phyloP scores from a whole-genome alignment of 2,888 invertebrate species.

The Steromphala cineraria region DNA sequence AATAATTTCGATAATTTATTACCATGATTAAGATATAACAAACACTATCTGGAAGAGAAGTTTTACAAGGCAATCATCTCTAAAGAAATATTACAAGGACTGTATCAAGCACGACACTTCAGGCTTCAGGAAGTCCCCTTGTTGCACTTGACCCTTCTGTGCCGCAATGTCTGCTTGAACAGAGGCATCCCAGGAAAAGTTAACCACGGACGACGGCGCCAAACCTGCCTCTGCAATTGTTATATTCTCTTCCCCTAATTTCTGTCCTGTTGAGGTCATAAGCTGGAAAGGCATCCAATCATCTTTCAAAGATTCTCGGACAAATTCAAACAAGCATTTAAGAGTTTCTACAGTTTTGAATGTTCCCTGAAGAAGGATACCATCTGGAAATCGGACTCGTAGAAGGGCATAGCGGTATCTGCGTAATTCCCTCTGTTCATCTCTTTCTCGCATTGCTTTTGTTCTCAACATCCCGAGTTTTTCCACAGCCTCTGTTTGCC shows the following conservation, averaged over 20 bases:
- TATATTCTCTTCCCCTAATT: conserved; percentile 80
- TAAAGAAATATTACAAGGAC: conserved; percentile 20
- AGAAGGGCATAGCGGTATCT: conserved; percentile 85
- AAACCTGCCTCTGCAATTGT: conserved; percentile 87
- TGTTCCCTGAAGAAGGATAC: conserved; percentile 83
- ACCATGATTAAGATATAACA: too few species aligned
- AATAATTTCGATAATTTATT: too few species aligned
- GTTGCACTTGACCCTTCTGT: conserved; percentile 54
- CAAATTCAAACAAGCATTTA: conserved; percentile 84
- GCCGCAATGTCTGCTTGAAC: conserved; percentile 64
- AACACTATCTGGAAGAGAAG: too few species aligned
- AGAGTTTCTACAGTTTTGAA: conserved; percentile 90
- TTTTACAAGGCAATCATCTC: background rate
- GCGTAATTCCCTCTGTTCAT: conserved; percentile 86
- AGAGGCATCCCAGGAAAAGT: conserved; percentile 82
- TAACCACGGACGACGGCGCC: conserved; percentile 88
- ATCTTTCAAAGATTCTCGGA: conserved; percentile 85
- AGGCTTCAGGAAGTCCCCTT: conserved; percentile 81
- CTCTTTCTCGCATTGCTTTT: conserved; percentile 95
- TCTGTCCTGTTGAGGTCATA: conserved; percentile 82
- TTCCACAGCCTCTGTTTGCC: conserved; percentile 83
- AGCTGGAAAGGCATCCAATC: conserved; percentile 83
- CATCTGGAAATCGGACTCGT: conserved; percentile 88
- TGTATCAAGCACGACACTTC: conserved; percentile 81
- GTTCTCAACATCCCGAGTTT: conserved; percentile 89